phyloP scores from a whole-genome alignment of 2,113 vertebrate genomes.

The Eulacestoma nigropectus region DNA sequence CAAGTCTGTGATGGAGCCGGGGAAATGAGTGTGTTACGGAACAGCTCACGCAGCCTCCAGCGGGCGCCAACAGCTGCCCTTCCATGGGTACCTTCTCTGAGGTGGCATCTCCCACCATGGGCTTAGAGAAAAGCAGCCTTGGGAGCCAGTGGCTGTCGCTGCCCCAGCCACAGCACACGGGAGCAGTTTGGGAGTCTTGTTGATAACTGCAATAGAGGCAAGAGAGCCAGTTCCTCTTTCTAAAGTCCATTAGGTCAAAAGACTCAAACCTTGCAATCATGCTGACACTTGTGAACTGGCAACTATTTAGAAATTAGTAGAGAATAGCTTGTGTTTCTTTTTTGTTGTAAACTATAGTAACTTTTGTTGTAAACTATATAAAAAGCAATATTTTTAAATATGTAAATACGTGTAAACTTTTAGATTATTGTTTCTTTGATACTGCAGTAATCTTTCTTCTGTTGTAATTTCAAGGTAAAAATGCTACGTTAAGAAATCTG shows the following conservation, averaged over 20 bases:
- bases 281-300: not conserved
- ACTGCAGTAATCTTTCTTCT: slow-evolving; percentile 47
- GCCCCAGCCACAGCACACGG: not conserved
- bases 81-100: not conserved
- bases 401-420: slow-evolving; percentile 67
- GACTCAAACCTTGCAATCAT: not conserved
- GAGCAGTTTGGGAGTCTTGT: not conserved
- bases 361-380: slow-evolving; percentile 23
- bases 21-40: not conserved
- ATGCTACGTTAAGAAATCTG: not conserved
- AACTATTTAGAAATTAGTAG: not conserved
- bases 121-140: not conserved
- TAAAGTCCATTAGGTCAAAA: not conserved
- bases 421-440: slow-evolving; percentile 47
- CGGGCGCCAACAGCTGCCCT: not conserved
- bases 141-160: not conserved
- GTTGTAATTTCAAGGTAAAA: slow-evolving; percentile 26
- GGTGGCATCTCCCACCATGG: not conserved
- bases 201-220: not conserved
- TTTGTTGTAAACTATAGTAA: slow-evolving; percentile 26
- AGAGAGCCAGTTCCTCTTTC: not conserved
- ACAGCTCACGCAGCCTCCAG: not conserved
- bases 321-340: slow-evolving; percentile 28
- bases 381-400: slow-evolving; percentile 52
- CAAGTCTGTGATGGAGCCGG: not conserved